Conservation (phyloP, 2,888 invertebrate species). For the Acanthoscelides obtectus region DNA sequence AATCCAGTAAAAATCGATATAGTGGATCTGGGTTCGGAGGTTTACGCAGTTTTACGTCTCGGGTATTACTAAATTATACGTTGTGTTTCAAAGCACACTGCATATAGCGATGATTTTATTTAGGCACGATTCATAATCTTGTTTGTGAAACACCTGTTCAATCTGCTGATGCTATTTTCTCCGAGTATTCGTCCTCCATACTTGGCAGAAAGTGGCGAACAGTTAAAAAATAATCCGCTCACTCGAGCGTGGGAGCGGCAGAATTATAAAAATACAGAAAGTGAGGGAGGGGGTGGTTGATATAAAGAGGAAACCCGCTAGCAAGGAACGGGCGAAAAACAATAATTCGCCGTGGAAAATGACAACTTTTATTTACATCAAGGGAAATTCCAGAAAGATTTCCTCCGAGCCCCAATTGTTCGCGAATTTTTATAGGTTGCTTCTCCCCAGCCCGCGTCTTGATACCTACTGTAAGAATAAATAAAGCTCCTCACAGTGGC, state of each 20-base stretch:
- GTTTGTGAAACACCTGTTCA: neutral
- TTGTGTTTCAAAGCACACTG: too few relatives aligned
- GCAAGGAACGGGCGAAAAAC: neutral
- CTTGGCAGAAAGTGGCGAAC: neutral
- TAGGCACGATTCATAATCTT: too few relatives aligned
- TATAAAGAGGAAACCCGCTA: neutral
- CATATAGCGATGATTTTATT: too few relatives aligned
- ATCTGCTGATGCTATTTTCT: neutral
- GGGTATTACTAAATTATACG: too few relatives aligned
- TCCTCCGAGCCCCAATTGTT: slow-evolving; percentile 39
- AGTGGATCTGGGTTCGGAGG: too few relatives aligned
- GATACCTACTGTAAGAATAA: neutral
- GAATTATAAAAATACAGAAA: neutral
- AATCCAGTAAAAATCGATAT: too few relatives aligned
- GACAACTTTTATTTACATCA: slow-evolving; percentile 47
- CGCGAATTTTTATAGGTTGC: slow-evolving; percentile 30
- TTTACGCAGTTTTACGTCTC: too few relatives aligned
- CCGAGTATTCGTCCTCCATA: neutral
- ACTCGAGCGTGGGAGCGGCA: neutral
- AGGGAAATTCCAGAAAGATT: slow-evolving; percentile 46
- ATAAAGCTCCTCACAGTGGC: neutral
- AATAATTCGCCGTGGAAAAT: slow-evolving; percentile 25
- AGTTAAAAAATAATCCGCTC: neutral
- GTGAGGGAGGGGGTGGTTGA: neutral
- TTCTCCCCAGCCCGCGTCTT: slow-evolving; percentile 6